Evolutionary conservation across 2,113 vertebrate genomes (phyloP).

Genomic region (Azemiops feae): DNA sequence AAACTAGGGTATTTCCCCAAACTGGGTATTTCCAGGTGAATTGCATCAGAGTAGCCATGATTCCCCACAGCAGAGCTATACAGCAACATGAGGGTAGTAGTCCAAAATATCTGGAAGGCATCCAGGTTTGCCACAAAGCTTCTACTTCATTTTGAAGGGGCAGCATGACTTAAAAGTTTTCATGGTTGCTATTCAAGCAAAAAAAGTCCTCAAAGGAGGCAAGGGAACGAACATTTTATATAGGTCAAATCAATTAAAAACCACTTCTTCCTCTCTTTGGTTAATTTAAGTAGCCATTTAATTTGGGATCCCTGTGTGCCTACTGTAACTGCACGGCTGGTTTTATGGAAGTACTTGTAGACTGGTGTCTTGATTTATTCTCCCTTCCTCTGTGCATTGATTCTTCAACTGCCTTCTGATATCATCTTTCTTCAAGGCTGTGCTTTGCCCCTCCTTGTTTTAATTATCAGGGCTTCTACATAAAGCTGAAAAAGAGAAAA

Average conservation of each 20-base stretch:
- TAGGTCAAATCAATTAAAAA: conserved; percentile 40
- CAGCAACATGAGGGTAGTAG: not conserved
- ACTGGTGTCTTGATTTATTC: conserved; percentile 20
- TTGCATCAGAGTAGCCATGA: not conserved
- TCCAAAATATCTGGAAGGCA: not conserved
- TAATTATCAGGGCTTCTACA: conserved; percentile 50
- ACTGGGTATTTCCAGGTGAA: not conserved
- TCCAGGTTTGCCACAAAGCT: not conserved
- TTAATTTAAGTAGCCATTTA: conserved; percentile 42
- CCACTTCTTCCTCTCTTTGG: conserved; percentile 29
- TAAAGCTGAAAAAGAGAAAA: conserved; percentile 35
- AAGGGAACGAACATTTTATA: conserved; percentile 35
- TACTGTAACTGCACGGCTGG: conserved; percentile 10
- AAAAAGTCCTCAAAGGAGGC: conserved; percentile 8
- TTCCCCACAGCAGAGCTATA: not conserved
- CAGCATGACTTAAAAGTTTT: not conserved
- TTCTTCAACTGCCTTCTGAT: conserved; percentile 45
- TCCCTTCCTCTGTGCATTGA: conserved; percentile 42
- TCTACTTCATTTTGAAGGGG: not conserved
- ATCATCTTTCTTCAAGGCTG: conserved; percentile 27
- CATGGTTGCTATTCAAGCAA: not conserved
- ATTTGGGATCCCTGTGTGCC: conserved; percentile 26
- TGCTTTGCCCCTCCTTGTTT: conserved; percentile 54
- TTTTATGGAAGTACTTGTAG: conserved; percentile 28
- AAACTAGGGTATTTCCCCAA: not conserved